Percentiles rank a stretch among this genome's conserved stretches.
Evolutionary conservation across 2,888 invertebrate genomes (phyloP).

Genomic region (Philonicus albiceps): DNA sequence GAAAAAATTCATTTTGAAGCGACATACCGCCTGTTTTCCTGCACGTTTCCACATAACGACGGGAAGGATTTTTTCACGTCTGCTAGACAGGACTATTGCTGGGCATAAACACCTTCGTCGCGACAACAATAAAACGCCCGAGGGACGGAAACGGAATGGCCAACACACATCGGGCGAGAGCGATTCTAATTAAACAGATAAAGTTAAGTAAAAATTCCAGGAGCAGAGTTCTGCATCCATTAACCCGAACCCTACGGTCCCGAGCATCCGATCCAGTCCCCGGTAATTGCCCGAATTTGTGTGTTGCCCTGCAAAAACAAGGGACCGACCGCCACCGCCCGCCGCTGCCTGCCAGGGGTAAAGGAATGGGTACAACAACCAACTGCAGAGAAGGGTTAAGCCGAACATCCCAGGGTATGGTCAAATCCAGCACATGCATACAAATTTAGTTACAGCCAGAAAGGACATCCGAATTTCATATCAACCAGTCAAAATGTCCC

Average conservation of each 20-base stretch:
- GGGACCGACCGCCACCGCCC: neutral
- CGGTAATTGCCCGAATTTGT: conserved; percentile 35
- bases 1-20: neutral
- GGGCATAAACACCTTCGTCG: conserved; percentile 14
- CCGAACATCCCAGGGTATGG: conserved; percentile 10
- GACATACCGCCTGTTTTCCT: neutral
- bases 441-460: conserved; percentile 39
- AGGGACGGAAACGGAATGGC: neutral
- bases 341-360: too few relatives aligned
- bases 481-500: conserved; percentile 49
- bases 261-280: conserved; percentile 36
- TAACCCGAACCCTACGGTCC: conserved; percentile 28
- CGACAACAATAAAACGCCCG: neutral
- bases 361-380: neutral
- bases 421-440: conserved; percentile 39
- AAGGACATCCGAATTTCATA: conserved; percentile 49
- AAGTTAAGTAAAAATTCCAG: conserved; percentile 38
- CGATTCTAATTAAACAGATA: conserved; percentile 30
- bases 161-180: conserved; percentile 19
- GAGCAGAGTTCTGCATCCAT: conserved; percentile 33
- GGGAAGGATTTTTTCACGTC: neutral
- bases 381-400: conserved; percentile 27
- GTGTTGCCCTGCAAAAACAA: neutral
- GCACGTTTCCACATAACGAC: neutral
- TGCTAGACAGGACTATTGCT: conserved; percentile 23